A percentile compares a stretch with the other conserved stretches of the same genome.
phyloP scores from a whole-genome alignment of 2,113 vertebrate genomes.

The Speoplatyrhinus poulsoni region DNA sequence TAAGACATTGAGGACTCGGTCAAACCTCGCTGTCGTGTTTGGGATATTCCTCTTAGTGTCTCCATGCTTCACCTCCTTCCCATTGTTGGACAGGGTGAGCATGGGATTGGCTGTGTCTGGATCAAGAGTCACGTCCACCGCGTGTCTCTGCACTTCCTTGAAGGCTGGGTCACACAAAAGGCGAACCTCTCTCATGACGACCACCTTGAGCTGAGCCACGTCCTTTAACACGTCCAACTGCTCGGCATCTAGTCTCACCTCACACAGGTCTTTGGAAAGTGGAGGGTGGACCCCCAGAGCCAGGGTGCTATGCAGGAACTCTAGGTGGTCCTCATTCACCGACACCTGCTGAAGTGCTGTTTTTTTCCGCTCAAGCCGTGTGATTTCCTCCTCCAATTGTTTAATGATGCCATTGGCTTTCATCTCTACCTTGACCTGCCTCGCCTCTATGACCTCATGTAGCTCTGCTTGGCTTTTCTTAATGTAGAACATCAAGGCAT shows the following conservation, averaged over 20 bases:
- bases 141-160: constrained; percentile 33
- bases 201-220: constrained; percentile 20
- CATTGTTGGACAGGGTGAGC: constrained; percentile 43
- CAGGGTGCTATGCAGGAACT: constrained; percentile 25
- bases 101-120: constrained; percentile 45
- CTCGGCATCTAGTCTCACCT: constrained; percentile 5
- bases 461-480: constrained; percentile 49
- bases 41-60: neutral
- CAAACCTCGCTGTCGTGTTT: constrained; percentile 38
- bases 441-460: constrained; percentile 23
- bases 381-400: constrained; percentile 48
- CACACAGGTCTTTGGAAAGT: constrained; percentile 38
- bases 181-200: constrained; percentile 30
- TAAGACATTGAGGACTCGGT: constrained; percentile 36
- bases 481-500: constrained; percentile 33
- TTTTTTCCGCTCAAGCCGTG: constrained; percentile 29
- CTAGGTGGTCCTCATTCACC: constrained; percentile 11
- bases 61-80: constrained; percentile 35
- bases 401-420: constrained; percentile 29
- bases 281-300: neutral
- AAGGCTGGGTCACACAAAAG: constrained; percentile 51
- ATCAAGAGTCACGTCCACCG: constrained; percentile 54
- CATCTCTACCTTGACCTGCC: constrained; percentile 21
- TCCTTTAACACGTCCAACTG: constrained; percentile 2
- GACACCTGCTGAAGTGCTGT: constrained; percentile 22